Evolutionary conservation across 2,888 invertebrate species (phyloP), one percentile per base, ranked within the genome.

Genomic region (Phyllotreta striolata): DNA sequence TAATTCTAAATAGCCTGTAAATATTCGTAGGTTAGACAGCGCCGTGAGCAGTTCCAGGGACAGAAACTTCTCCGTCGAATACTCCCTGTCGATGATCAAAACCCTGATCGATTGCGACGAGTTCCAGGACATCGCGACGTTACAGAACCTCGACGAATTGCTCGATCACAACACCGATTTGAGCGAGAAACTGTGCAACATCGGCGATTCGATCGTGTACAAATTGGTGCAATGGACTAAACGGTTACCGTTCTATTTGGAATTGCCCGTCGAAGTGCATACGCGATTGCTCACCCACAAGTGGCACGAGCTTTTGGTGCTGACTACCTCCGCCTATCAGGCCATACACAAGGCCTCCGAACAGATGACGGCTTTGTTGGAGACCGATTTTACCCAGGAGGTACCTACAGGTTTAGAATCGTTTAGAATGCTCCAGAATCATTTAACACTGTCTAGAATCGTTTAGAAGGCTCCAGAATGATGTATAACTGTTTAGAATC

Each of bases 211-310:
- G 72, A 98, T 98, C 78, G 98, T 98, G 63, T 95, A 95, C 85
- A 96, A 97, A 84, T 88, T 98, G 85, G 98, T 98, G 72, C 96
- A 96, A 83, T 98, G 98, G 98, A 98, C 98, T 77, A 97, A 97
- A 83, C 90, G 96, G 84, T 85, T 98, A 83, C 98, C 98, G 63
- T 98, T 98, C 84, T 98, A 97, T 82, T 87, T 92, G 82, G 96
- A 98, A 84, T 89, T 98, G 74, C 97, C 98, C 57, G 94, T 97
- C 77, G 95, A 96, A 84, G 93, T 95, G 67, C 96, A 96, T 83
- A 97, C 97, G 69, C 91, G 95, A 84, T 86, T 98, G 74, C 85
- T 98, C 78, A 98, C 97, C 79, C 95, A 96, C 84, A 96, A 97
- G 83, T 98, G 98, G 98, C 97, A 97, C 82, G 96, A 96, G 85